A percentile compares a stretch with the other conserved stretches of the same genome.
Conservation (phyloP, 2,888 invertebrate species). For the Hypena proboscidalis region DNA sequence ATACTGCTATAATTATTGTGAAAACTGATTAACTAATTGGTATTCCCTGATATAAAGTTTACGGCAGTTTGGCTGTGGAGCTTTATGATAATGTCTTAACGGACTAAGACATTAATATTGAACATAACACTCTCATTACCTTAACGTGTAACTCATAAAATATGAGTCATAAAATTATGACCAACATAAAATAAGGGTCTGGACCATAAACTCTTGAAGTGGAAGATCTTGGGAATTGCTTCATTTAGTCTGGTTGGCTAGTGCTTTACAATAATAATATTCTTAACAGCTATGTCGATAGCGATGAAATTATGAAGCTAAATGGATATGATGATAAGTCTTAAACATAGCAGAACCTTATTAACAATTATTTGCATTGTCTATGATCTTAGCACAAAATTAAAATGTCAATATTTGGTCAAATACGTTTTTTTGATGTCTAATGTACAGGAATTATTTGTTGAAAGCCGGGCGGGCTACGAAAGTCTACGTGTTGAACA, state of each 20-base stretch:
- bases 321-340: no score
- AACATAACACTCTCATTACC: conserved; percentile 3
- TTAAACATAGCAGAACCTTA: no score
- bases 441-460: no score
- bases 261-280: not conserved
- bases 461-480: no score
- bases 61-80: not conserved
- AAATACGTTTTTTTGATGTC: no score
- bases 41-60: not conserved
- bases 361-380: no score
- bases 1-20: no score
- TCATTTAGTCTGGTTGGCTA: not conserved
- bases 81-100: conserved; percentile 5
- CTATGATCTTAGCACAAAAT: no score
- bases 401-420: no score
- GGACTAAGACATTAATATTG: conserved; percentile 3
- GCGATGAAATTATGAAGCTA: not conserved
- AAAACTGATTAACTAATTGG: not conserved
- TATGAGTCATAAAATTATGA: conserved; percentile 13
- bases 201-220: conserved; percentile 6
- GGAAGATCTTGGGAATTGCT: conserved; percentile 3
- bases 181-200: conserved; percentile 17
- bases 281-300: not conserved
- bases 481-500: no score
- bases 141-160: conserved; percentile 9